Evolutionary conservation across 1,140 invertebrate species (phyloP), one percentile per base, ranked within the genome.

Genomic region (Lepidostoma basale): DNA sequence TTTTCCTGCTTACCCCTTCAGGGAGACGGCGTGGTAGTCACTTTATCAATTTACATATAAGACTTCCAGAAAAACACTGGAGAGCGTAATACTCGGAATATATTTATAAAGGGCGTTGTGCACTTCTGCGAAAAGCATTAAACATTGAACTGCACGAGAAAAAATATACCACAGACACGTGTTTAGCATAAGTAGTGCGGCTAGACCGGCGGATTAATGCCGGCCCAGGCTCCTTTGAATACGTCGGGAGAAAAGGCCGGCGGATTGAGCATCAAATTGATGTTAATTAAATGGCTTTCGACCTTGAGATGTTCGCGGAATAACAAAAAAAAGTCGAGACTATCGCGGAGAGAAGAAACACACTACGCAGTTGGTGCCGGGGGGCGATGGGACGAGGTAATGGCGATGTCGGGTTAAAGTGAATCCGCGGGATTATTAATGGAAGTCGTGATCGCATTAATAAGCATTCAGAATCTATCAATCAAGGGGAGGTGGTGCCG

Each of bases 281-380:
- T 54, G 49, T 26, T 30, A 54, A 54, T 54, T 54, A 33, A 28
- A 54, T 54, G 49, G n/a, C 49, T 28, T 14, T 6, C 26, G 49
- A 30, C 49, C 49, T 54, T 54, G 49, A 16, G 10, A 18, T 30
- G 49, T 54, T n/a, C 49, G 26, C 14, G 20, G 12, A n/a, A 30
- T 18, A 49, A 54, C 22, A 26, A 52, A 14, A 9, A 52, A 52
- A 52, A 16, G 22, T 26, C 47, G 3, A 28, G 14, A 14, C 26
- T 54, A 26, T 28, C 12, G 10, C 44, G 3, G 10, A 45, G 44
- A 2, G 22, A 47, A 47, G 23, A n/a, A n/a, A n/a, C n/a, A n/a
- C 18, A 28, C 25, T 52, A 28, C 47, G 47, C 47, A 52, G 47
- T 28, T n/a, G 28, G 14, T 28, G 14, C 5, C 26, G 3, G 18